Conservation (phyloP, 2,888 invertebrate species). For the Tetragonula carbonaria region DNA sequence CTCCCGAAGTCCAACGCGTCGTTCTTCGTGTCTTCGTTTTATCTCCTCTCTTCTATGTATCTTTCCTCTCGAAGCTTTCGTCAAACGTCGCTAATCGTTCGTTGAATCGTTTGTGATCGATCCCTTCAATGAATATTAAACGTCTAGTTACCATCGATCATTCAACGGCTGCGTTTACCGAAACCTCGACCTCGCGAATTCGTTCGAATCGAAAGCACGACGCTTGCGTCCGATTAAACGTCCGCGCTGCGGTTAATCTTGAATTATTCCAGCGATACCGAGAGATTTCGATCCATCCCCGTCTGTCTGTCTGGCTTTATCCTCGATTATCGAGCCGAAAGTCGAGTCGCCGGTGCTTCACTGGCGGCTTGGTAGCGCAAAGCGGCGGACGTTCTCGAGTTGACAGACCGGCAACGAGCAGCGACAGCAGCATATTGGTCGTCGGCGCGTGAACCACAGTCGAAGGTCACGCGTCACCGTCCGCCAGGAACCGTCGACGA, state of each 20-base stretch:
- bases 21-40: neutral
- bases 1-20: neutral
- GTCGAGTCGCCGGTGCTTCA: neutral
- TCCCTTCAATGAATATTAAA: neutral
- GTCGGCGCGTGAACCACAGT: slow-evolving; percentile 44
- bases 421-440: slow-evolving; percentile 15
- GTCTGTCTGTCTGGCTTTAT: neutral
- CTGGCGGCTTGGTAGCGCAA: neutral
- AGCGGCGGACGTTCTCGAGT: slow-evolving; percentile 14
- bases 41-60: neutral
- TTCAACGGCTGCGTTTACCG: neutral
- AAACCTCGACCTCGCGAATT: neutral
- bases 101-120: neutral
- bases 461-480: slow-evolving; percentile 55
- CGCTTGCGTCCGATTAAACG: neutral
- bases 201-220: neutral
- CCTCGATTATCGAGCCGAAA: neutral
- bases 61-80: neutral
- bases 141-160: neutral
- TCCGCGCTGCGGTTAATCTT: neutral
- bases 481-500: slow-evolving; percentile 49
- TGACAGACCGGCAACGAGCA: slow-evolving; percentile 20
- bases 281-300: no score
- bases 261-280: neutral
- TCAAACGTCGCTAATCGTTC: neutral